Evolutionary conservation across 37 sponge, comb jelly and placozoan genomes (phyloP).

Genomic region (Cladorhizidae sp.): DNA sequence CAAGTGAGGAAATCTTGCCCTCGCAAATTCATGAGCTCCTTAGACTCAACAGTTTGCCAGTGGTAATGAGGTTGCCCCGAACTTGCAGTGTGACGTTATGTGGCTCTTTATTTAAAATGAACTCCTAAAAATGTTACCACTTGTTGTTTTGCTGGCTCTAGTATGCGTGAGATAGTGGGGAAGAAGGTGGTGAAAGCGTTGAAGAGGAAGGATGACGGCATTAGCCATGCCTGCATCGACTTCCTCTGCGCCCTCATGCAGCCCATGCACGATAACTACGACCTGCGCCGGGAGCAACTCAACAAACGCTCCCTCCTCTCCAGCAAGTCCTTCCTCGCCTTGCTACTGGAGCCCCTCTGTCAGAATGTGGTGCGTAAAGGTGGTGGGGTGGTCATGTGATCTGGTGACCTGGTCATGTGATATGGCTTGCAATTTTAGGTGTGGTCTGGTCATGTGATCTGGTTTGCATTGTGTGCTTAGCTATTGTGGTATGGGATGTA

Average conservation of each 20-base stretch:
- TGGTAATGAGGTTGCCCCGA: too few species aligned
- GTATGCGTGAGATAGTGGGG: constrained; percentile 18
- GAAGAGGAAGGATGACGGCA: constrained; percentile 89
- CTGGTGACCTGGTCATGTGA: constrained; percentile 10
- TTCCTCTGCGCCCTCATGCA: constrained; percentile 97
- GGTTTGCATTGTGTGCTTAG: neutral
- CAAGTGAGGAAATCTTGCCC: too few species aligned
- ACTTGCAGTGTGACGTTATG: too few species aligned
- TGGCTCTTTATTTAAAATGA: too few species aligned
- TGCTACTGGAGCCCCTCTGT: constrained; percentile 77
- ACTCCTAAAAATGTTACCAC: too few species aligned
- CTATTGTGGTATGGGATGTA: constrained; percentile 24
- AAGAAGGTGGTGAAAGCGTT: constrained; percentile 89
- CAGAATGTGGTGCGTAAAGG: constrained; percentile 60
- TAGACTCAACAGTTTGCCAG: too few species aligned
- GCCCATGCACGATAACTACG: constrained; percentile 99
- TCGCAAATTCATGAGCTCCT: too few species aligned
- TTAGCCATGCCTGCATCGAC: constrained; percentile 93
- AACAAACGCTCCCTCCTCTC: constrained; percentile 98
- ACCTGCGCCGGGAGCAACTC: constrained; percentile 91
- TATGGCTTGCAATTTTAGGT: too few species aligned
- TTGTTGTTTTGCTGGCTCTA: neutral
- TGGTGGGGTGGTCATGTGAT: neutral
- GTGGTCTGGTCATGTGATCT: neutral
- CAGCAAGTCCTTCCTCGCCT: constrained; percentile 77